Base-by-base conservation (phyloP, 2,888 invertebrate species). In the Cancer borealis region DNA sequence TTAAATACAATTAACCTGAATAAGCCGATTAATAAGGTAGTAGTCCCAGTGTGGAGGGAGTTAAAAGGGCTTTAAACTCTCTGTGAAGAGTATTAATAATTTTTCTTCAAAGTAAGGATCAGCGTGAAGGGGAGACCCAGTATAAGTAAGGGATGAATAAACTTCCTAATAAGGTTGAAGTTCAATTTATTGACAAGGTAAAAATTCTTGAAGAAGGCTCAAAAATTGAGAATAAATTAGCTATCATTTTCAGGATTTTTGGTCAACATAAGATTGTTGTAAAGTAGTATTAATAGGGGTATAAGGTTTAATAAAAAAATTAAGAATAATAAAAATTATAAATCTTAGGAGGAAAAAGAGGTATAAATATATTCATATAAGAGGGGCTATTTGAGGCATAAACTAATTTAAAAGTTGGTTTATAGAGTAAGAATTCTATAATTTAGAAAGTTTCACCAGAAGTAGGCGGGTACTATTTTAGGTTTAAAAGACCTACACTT, bases 401-500 rank as follows among this genome's bases (percentile, higher is more conserved):
- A 97, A 97, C 97, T 97, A 97, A 97, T 97, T 97, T 92, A 97
- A 21, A 8, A 39, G 97, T 97, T 97, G 97, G 97, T 97, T 97
- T 97, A 97, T 97, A 97, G 97, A 17, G 97, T 97, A 97, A 98
- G 97, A 97, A 97, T 97, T 97, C 97, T 97, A 97, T 97, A 95
- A 87, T 96, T 97, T 97, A 97, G 97, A 97, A 97, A 97, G 97
- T 96, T 96, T 96, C 97, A 97, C 97, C 97, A 97, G 97, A 97
- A 97, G 97, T 97, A 97, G 96, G 96, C 97, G 97, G 97, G 97
- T 97, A 97, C 97, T 97, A 97, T 97, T 96, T 96, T 96, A 96
- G 97, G 97, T 97, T 98, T 97, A 97, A 98, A 97, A 97, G 97
- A 97, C 97, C 97, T 97, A 94, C 97, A 97, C 97, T 97, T 97